These are phyloP conservation scores for Sebastes oblongus DNA, from an alignment of 2,797 vertebrate genomes.

Conservation along the genomic window DNA sequence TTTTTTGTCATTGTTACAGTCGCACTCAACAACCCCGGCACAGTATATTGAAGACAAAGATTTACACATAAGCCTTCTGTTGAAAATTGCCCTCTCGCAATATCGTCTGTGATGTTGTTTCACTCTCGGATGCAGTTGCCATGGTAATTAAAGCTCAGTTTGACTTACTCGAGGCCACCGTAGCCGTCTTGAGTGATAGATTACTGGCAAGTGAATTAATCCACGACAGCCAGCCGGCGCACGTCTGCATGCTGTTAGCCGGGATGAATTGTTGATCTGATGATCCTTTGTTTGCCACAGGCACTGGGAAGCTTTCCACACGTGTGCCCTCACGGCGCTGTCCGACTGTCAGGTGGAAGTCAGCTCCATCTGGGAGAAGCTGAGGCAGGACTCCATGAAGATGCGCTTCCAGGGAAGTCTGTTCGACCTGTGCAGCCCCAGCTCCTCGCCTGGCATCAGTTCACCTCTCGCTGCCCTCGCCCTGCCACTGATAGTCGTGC, in stretches of 20 bases:
- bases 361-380: conserved; percentile 81
- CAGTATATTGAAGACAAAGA: conserved; percentile 49
- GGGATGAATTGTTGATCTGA: conserved; percentile 29
- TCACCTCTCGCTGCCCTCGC: conserved; percentile 31
- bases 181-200: conserved; percentile 54
- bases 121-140: conserved; percentile 64
- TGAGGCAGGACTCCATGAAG: conserved; percentile 82
- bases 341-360: conserved; percentile 83
- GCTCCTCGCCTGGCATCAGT: conserved; percentile 57
- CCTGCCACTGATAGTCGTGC: conserved; percentile 59
- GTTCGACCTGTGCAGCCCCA: conserved; percentile 82
- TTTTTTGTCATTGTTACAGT: conserved; percentile 69
- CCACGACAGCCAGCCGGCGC: conserved; percentile 15
- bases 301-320: conserved; percentile 86
- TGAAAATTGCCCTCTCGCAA: conserved; percentile 46
- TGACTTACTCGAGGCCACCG: conserved; percentile 48
- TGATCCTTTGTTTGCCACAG: conserved; percentile 67
- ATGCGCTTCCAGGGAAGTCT: conserved; percentile 84
- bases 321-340: conserved; percentile 75
- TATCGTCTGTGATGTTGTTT: conserved; percentile 65
- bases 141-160: conserved; percentile 69
- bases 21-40: conserved; percentile 29
- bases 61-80: conserved; percentile 50
- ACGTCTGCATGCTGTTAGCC: conserved; percentile 15
- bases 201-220: conserved; percentile 55